phyloP scores from a whole-genome alignment of 2,797 vertebrate species.

The Dicrostonyx torquatus region DNA sequence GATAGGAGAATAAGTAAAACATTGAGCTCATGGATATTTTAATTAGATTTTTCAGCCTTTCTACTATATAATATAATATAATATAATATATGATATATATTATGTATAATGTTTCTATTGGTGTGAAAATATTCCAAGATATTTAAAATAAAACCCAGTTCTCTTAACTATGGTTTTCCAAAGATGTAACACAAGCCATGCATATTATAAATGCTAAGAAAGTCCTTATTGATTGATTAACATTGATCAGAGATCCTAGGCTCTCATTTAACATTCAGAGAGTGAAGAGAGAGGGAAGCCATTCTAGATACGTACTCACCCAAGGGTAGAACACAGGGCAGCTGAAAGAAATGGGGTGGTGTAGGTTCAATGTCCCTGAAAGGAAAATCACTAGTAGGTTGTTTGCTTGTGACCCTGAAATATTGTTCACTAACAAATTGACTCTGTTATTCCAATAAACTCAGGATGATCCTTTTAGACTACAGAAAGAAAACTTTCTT shows the following conservation, averaged over 20 bases:
- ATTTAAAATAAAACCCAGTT: not conserved
- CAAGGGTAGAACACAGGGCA: conserved; percentile 40
- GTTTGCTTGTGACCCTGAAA: conserved; percentile 63
- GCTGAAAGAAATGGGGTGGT: conserved; percentile 61
- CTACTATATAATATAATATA: not conserved
- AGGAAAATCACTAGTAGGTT: conserved; percentile 68
- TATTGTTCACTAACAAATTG: conserved; percentile 57
- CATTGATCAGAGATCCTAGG: conserved; percentile 62
- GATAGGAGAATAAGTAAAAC: not conserved
- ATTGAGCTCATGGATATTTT: not conserved
- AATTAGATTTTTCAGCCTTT: not conserved
- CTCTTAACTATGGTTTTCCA: conserved; percentile 18
- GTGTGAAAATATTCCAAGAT: not conserved
- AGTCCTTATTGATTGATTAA: conserved; percentile 62
- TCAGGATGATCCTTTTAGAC: conserved; percentile 42
- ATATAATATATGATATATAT: not conserved
- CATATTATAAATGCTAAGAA: conserved; percentile 53
- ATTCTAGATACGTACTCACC: not conserved
- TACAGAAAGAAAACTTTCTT: not conserved
- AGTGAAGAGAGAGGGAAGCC: not conserved
- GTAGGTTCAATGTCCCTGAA: conserved; percentile 64
- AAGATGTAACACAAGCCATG: conserved; percentile 10
- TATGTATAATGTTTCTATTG: not conserved
- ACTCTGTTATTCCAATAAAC: conserved; percentile 61
- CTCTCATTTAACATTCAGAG: conserved; percentile 70